Base-by-base conservation (phyloP, 1,140 invertebrate genomes). In the Drosophila murphyi region DNA sequence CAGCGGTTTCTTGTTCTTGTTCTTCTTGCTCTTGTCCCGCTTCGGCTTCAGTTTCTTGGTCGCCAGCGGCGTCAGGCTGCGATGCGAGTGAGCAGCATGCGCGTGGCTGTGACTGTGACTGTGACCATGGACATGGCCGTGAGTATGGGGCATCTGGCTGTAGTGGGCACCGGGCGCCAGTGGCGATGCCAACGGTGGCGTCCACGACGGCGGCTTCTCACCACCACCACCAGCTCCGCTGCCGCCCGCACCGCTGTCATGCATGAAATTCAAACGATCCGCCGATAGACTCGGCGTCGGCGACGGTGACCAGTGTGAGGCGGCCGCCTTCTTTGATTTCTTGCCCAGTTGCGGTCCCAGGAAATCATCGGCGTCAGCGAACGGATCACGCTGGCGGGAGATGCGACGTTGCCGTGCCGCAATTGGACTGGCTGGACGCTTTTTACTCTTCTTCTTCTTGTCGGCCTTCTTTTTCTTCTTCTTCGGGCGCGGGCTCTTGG, bases 181-280 rank as follows among this genome's bases (percentile, higher is more conserved):
- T 6, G 94, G 94, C 28, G 94, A 80, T n/a, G 41, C 51, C n/a
- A 92, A 51, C 0, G 91, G 91, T 8, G 91, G 91, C 10, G 91
- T 92, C 91, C 91, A 92, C 0, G 91, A 92, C 3, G 74, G 10
- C 45, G 85, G 88, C 29, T 92, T 92, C 3, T 91, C 83, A 5
- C 31, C 61, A 8, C 47, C 37, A 5, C 59, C 59, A n/a, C 80
- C 56, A 47, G 64, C 31, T 60, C 31, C 56, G 5, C 47, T 31
- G 3, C 59, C 63, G 8, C 76, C 57, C 47, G 61, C 28, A 64
- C 32, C 51, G 65, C 72, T 37, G 72, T 79, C 65, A 51, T 67
- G 74, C 20, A 69, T 61, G 35, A 68, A 85, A 39, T 63, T 76
- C 6, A 76, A 29, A 8, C 48, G 37, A 3, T 74, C 70, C 0